Conservation (phyloP, 2,888 invertebrate genomes). For the Bibio marci region DNA sequence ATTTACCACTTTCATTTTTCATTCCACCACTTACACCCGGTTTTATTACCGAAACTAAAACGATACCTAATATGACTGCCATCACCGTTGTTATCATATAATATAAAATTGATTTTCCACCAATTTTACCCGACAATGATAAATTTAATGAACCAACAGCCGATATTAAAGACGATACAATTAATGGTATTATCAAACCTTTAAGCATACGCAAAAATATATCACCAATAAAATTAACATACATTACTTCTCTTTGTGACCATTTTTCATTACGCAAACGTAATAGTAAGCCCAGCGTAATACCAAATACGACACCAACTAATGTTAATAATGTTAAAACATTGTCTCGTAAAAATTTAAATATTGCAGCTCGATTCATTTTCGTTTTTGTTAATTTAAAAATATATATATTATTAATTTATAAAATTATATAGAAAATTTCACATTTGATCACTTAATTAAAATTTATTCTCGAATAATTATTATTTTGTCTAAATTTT, state of each 20-base stretch:
- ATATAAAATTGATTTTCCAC: conserved; percentile 45
- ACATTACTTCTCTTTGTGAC: conserved; percentile 44
- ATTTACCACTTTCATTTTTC: conserved; percentile 10
- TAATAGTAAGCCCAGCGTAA: conserved; percentile 33
- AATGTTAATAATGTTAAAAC: conserved; percentile 40
- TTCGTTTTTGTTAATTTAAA: too few species aligned
- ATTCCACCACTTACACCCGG: conserved; percentile 33
- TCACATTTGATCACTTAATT: too few species aligned
- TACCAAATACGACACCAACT: conserved; percentile 36
- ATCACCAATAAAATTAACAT: conserved; percentile 51
- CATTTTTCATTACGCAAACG: conserved; percentile 18
- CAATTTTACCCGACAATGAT: conserved; percentile 46
- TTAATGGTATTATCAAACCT: conserved; percentile 53
- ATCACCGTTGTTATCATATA: conserved; percentile 50
- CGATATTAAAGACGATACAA: conserved; percentile 47
- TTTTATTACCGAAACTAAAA: conserved; percentile 44
- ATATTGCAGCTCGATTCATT: not conserved
- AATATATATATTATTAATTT: too few species aligned
- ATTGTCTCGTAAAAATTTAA: conserved; percentile 25
- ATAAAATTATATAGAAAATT: too few species aligned
- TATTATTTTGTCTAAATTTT: too few species aligned
- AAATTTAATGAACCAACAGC: conserved; percentile 53
- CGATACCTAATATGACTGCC: conserved; percentile 53
- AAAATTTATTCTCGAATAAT: too few species aligned
- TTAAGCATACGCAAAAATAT: conserved; percentile 57